These are phyloP conservation scores for Sarcophaga bullata DNA, from an alignment of 1,140 invertebrate genomes.

Conservation along the genomic window DNA sequence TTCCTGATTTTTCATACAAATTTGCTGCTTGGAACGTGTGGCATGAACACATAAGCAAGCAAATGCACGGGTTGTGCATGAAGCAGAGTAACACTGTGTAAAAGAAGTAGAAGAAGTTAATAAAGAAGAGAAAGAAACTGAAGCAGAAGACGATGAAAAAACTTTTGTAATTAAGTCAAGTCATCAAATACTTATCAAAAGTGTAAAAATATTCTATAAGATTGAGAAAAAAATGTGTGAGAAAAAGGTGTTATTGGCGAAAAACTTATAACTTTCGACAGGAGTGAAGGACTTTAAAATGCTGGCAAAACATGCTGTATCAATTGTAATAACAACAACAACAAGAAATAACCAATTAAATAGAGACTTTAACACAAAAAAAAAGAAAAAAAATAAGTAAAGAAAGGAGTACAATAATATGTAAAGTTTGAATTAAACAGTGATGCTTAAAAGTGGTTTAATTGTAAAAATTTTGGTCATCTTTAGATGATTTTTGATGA, in stretches of 20 bases:
- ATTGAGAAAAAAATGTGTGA: background rate
- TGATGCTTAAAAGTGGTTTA: no score
- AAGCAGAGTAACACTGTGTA: no score
- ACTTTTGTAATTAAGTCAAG: conserved; percentile 39
- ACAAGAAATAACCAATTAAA: no score
- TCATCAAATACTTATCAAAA: conserved; percentile 35
- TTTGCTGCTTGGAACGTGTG: background rate
- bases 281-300: background rate
- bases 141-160: conserved; percentile 14
- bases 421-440: no score
- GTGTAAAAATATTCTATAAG: background rate
- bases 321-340: no score
- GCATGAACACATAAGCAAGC: background rate
- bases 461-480: no score
- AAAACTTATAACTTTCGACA: conserved; percentile 16
- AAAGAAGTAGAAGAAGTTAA: background rate
- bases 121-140: background rate
- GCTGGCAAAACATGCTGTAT: background rate
- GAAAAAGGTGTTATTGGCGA: background rate
- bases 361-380: no score
- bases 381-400: no score
- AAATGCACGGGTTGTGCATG: background rate
- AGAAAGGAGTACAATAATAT: no score
- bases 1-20: background rate
- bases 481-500: no score